Conservation (phyloP, 1,140 invertebrate genomes). For the Halesus radiatus region DNA sequence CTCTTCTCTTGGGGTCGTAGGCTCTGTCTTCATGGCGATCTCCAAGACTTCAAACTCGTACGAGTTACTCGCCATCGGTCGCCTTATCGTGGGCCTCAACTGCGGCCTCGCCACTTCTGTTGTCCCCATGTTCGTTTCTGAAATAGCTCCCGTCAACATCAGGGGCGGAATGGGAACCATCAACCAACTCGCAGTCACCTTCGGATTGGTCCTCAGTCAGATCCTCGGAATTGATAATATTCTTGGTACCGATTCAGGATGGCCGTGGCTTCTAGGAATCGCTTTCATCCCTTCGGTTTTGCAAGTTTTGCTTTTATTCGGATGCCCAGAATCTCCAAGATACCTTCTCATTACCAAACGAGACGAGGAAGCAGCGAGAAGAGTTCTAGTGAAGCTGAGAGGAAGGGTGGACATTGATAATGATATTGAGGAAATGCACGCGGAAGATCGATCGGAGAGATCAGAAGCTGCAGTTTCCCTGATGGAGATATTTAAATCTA, state of each 20-base stretch:
- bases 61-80: conserved; percentile 67
- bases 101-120: conserved; percentile 87
- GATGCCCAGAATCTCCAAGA: conserved; percentile 87
- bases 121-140: conserved; percentile 94
- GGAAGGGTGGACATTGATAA: conserved; percentile 78
- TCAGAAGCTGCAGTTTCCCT: conserved; percentile 87
- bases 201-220: conserved; percentile 87
- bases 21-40: conserved; percentile 65
- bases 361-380: conserved; percentile 87
- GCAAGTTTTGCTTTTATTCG: conserved; percentile 86
- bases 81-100: conserved; percentile 67
- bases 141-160: conserved; percentile 90
- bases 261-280: conserved; percentile 87
- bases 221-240: conserved; percentile 89
- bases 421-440: conserved; percentile 91
- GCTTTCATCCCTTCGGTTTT: conserved; percentile 85
- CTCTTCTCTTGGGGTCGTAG: conserved; percentile 63
- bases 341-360: conserved; percentile 87
- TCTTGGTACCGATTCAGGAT: conserved; percentile 86
- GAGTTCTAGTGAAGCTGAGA: conserved; percentile 65
- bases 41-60: conserved; percentile 64
- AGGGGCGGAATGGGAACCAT: conserved; percentile 89
- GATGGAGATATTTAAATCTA: conserved; percentile 83
- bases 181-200: conserved; percentile 90
- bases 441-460: conserved; percentile 86